Evolutionary conservation across 1,140 invertebrate genomes (phyloP), one percentile per base, ranked within the genome.

Genomic region (Bombus fervidus): DNA sequence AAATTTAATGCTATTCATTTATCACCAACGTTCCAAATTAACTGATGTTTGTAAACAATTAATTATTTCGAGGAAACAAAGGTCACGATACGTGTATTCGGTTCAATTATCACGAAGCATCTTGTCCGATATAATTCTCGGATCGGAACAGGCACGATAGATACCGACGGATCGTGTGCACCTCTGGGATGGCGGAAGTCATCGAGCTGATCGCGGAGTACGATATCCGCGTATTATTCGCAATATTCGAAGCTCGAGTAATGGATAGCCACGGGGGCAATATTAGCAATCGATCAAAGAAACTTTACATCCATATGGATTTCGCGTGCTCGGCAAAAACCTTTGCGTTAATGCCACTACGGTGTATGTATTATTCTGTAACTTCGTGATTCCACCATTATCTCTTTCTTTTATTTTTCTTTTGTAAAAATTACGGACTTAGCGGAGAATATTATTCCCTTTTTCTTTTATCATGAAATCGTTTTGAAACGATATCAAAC

Each of bases 211-310:
- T 77, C 41, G 2, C 62, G 41, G 57, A 39, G 37, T 47, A 83
- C 62, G 81, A 68, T 68, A 77, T 57, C 73, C 62, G 25, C 13
- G 59, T 41, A 83, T 77, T 83, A 77, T 39, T 43, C 57, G 41
- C 81, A 77, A 77, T 83, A 77, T 77, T 68, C 81, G 81, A 47
- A 34, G n/a, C 57, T n/a, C 3, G 31, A 39, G 73, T 77, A 83
- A 77, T 83, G 47, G 41, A 77, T 83, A 41, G 34, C 37, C 62
- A 18, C 18, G 81, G 41, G 72, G 41, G 62, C 62, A 43, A 77
- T 77, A 83, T 83, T 77, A 77, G 81, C 73, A 47, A 83, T 83
- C 81, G 81, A 77, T 83, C 59, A 83, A 83, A 77, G 81, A 53
- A 83, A 77, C 62, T 83, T 83, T 68, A 37, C 73, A 64, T 82